Percentiles rank a stretch among this genome's conserved stretches.
Conservation (phyloP, 2,888 invertebrate genomes). For the Apamea sordens region DNA sequence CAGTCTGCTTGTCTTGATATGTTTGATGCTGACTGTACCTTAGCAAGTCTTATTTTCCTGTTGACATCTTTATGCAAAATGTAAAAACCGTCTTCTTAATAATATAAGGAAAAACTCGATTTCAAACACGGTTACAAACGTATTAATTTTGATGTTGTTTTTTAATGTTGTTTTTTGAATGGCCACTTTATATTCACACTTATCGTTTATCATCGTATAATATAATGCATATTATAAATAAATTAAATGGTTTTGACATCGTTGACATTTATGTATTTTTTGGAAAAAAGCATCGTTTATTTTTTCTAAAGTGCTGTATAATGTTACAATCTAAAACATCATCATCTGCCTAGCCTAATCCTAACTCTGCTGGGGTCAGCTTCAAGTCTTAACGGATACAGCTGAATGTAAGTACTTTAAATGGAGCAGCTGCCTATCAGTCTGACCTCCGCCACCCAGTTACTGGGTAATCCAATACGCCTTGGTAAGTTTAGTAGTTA, state of each 20-base stretch:
- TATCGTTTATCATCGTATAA: not conserved
- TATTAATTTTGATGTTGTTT: not conserved
- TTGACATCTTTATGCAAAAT: conserved; percentile 9
- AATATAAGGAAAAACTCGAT: not conserved
- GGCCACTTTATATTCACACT: no score
- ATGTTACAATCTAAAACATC: not conserved
- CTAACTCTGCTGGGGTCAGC: no score
- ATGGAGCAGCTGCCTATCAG: no score
- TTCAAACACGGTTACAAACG: not conserved
- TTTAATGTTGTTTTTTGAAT: not conserved
- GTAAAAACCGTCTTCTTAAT: conserved; percentile 1
- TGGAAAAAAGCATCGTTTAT: no score
- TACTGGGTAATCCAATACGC: no score
- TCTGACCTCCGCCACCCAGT: no score
- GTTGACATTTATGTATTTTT: not conserved
- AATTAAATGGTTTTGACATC: not conserved
- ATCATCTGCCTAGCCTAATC: no score
- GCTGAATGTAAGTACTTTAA: no score
- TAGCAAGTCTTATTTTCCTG: conserved; percentile 8
- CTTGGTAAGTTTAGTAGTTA: no score
- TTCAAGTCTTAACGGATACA: no score
- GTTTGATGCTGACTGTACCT: not conserved
- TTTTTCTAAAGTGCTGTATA: not conserved
- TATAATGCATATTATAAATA: not conserved
- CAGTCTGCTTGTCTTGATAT: not conserved